phyloP scores from a whole-genome alignment of 2,888 invertebrate genomes.

The Brachyopa scutellaris region DNA sequence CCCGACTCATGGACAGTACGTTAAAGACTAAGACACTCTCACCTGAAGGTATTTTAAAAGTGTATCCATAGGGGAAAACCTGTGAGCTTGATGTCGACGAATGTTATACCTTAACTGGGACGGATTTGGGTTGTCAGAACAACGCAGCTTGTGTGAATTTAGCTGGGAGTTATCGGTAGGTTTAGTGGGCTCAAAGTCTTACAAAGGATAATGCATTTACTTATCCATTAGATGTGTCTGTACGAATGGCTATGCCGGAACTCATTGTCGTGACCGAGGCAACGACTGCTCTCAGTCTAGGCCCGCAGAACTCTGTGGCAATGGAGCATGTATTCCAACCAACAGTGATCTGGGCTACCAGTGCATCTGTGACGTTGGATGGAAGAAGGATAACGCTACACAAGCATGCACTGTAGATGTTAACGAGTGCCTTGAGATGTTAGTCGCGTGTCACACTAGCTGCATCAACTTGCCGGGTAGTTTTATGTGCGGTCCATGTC shows the following conservation, averaged over 20 bases:
- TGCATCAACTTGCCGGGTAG: conserved; percentile 96
- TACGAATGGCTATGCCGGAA: conserved; percentile 88
- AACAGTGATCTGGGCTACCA: conserved; percentile 85
- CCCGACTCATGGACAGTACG: conserved; percentile 85
- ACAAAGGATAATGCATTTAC: not conserved
- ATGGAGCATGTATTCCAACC: conserved; percentile 91
- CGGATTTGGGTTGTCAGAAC: conserved; percentile 95
- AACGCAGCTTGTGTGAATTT: conserved; percentile 91
- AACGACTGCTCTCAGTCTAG: conserved; percentile 88
- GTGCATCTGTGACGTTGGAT: conserved; percentile 94
- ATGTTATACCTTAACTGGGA: conserved; percentile 89
- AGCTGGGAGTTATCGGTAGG: conserved; percentile 89
- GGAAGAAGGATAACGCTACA: conserved; percentile 86
- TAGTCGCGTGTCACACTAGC: conserved; percentile 89
- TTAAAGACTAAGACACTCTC: not conserved
- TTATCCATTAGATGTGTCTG: conserved; percentile 87
- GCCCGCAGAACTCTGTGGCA: conserved; percentile 90
- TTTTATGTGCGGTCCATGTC: conserved; percentile 94
- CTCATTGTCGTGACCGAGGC: conserved; percentile 89
- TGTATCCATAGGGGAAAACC: conserved; percentile 83
- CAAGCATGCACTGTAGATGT: conserved; percentile 92
- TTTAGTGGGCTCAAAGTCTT: not conserved
- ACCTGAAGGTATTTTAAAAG: not conserved
- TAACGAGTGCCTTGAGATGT: conserved; percentile 89
- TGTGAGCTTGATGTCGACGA: conserved; percentile 94